phyloP scores from a whole-genome alignment of 1,140 invertebrate genomes.

The Wasmannia auropunctata region DNA sequence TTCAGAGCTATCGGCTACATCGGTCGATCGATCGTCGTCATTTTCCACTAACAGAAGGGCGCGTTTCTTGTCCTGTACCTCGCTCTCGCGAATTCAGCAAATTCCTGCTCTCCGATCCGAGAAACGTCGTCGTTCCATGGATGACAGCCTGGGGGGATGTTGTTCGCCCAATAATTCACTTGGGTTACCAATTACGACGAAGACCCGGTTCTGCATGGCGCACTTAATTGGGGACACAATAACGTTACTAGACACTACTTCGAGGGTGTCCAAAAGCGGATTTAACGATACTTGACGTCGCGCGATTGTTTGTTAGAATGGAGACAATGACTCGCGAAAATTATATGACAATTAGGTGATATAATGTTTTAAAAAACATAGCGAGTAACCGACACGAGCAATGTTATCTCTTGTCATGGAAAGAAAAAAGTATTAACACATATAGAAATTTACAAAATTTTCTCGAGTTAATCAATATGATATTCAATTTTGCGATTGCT shows the following conservation, averaged over 20 bases:
- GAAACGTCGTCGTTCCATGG: neutral
- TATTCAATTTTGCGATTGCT: neutral
- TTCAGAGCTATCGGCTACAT: neutral
- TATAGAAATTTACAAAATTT: neutral
- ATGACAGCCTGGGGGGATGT: conserved; percentile 25
- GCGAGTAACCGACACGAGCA: neutral
- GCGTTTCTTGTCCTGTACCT: neutral
- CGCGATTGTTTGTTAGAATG: neutral
- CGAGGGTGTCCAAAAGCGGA: neutral
- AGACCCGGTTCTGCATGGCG: conserved; percentile 8
- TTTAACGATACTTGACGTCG: neutral
- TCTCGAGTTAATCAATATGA: neutral
- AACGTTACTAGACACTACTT: conserved; percentile 56
- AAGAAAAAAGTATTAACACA: neutral
- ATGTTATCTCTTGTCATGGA: neutral
- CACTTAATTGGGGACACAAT: conserved; percentile 54
- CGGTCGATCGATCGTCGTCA: conserved; percentile 29
- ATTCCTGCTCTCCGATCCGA: conserved; percentile 10
- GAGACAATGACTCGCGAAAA: neutral
- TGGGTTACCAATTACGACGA: conserved; percentile 56
- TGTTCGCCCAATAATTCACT: conserved; percentile 63
- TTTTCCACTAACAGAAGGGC: neutral
- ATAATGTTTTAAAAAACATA: neutral
- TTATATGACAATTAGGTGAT: neutral
- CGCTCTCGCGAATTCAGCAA: neutral